Percentiles rank a stretch among this genome's conserved stretches.
Conservation (phyloP, 30 jellyfish, hydroid and myxozoan species). For the Cassiopea andromeda region DNA sequence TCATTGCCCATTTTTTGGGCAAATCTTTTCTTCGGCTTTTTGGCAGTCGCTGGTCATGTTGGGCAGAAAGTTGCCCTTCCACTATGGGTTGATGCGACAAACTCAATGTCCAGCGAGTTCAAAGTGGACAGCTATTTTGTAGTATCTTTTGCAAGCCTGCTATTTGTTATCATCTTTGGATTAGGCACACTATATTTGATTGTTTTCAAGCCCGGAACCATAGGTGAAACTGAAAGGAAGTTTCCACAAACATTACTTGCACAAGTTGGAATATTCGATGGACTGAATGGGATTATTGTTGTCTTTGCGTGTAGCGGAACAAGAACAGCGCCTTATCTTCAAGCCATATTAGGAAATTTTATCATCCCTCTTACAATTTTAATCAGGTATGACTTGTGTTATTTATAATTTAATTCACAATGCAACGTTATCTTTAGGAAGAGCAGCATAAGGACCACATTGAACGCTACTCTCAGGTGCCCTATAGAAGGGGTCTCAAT, state of each 20-base stretch:
- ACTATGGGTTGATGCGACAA: slow-evolving; percentile 40
- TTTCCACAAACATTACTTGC: slow-evolving; percentile 38
- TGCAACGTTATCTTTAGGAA: too few species aligned
- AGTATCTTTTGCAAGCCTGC: slow-evolving; percentile 39
- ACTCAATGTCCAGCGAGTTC: neutral
- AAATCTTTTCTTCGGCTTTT: slow-evolving; percentile 21
- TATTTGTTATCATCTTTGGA: slow-evolving; percentile 26
- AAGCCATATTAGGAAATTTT: slow-evolving; percentile 47
- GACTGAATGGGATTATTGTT: slow-evolving; percentile 11
- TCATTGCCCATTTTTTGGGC: slow-evolving; percentile 15
- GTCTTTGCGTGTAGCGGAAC: slow-evolving; percentile 61
- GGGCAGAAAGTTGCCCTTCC: slow-evolving; percentile 47
- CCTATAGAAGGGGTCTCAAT: too few species aligned
- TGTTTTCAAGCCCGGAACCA: neutral
- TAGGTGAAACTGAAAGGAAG: slow-evolving; percentile 35
- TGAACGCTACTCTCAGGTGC: too few species aligned
- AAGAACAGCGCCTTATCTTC: slow-evolving; percentile 70
- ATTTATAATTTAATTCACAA: too few species aligned
- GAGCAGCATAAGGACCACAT: too few species aligned
- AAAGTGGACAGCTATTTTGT: slow-evolving; percentile 40
- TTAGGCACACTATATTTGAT: slow-evolving; percentile 1
- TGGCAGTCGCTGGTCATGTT: slow-evolving; percentile 42
- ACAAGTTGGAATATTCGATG: slow-evolving; percentile 35
- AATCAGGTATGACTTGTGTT: slow-evolving; percentile 20
- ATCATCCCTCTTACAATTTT: slow-evolving; percentile 48